Percentiles rank a stretch among this genome's conserved stretches.
Evolutionary conservation across 1,140 invertebrate genomes (phyloP).

Genomic region (Neodiprion pinetum): DNA sequence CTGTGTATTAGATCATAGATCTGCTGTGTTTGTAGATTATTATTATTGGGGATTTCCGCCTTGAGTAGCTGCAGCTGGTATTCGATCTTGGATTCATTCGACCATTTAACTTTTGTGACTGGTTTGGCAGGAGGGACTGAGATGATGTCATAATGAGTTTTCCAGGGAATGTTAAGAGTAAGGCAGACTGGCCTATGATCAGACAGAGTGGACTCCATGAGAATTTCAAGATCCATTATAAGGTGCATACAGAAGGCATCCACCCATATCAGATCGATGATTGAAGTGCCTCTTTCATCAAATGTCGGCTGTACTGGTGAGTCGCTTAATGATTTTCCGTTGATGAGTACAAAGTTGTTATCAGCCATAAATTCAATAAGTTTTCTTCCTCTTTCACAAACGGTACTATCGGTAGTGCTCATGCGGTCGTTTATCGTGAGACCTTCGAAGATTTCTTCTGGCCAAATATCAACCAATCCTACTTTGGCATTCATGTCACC

Average conservation of each 20-base stretch:
- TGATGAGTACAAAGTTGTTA: background rate
- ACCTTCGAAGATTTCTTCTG: slow-evolving; percentile 9
- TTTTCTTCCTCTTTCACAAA: background rate
- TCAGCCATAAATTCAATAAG: background rate
- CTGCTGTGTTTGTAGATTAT: too few relatives aligned
- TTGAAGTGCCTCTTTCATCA: background rate
- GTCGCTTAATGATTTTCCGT: background rate
- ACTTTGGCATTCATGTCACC: slow-evolving; percentile 11
- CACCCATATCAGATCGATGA: slow-evolving; percentile 17
- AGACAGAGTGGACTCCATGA: background rate
- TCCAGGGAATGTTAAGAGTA: slow-evolving; percentile 1
- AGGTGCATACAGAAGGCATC: slow-evolving; percentile 12
- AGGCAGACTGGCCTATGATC: slow-evolving; percentile 18
- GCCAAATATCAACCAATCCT: slow-evolving; percentile 8
- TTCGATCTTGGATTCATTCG: too few relatives aligned
- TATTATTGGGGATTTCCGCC: too few relatives aligned
- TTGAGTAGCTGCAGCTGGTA: too few relatives aligned
- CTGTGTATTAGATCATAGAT: too few relatives aligned
- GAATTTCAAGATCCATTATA: background rate
- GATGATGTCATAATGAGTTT: too few relatives aligned
- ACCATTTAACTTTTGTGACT: too few relatives aligned
- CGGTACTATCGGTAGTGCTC: background rate
- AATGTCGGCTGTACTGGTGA: background rate
- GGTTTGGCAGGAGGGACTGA: too few relatives aligned
- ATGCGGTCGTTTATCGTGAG: background rate